phyloP scores from a whole-genome alignment of 2,113 vertebrate genomes.

The Aptenodytes patagonicus region DNA sequence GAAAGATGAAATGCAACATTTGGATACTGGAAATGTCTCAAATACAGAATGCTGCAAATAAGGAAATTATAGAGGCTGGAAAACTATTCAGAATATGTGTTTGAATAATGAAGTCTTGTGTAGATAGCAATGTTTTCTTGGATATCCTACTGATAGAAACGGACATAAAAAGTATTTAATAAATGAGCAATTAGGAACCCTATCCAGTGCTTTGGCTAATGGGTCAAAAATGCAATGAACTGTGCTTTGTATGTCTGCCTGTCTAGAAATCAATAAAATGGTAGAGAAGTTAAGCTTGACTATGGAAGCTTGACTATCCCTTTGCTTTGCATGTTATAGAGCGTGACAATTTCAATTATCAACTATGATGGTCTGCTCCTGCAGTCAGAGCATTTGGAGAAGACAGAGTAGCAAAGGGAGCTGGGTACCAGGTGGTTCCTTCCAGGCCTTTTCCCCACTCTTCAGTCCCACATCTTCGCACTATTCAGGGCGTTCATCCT shows the following conservation, averaged over 20 bases:
- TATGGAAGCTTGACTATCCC: neutral
- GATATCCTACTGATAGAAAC: neutral
- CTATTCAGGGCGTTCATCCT: fast-evolving
- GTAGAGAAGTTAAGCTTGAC: neutral
- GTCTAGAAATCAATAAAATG: neutral
- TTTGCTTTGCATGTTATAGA: neutral
- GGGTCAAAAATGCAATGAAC: neutral
- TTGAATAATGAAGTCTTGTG: neutral
- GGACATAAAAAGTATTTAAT: neutral
- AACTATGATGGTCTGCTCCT: fast-evolving
- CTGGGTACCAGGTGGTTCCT: neutral
- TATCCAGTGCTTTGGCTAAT: neutral
- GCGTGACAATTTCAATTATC: neutral
- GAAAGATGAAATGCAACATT: neutral
- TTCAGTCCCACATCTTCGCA: neutral
- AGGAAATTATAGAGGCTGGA: neutral
- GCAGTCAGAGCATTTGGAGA: neutral
- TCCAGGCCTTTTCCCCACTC: neutral
- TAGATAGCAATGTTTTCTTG: neutral
- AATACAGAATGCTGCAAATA: neutral
- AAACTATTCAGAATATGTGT: neutral
- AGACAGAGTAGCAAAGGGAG: neutral
- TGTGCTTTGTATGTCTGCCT: neutral
- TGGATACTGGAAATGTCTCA: neutral
- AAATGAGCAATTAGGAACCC: neutral